phyloP scores from a whole-genome alignment of 2,113 vertebrate species.

The Cyprinodon brontotheroides region DNA sequence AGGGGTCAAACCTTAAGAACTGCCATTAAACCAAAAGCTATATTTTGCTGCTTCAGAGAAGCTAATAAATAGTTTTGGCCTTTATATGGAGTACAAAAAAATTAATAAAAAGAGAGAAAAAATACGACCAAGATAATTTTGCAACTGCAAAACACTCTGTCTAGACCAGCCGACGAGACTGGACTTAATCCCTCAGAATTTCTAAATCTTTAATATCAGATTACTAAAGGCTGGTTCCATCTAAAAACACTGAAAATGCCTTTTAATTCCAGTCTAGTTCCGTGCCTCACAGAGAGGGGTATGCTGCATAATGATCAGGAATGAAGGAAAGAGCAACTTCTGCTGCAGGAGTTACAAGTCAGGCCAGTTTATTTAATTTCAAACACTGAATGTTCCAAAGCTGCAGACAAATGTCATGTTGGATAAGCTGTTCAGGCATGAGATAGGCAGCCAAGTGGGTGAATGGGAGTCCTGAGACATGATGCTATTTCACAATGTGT shows the following conservation, averaged over 20 bases:
- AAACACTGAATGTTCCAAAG: slow-evolving; percentile 1
- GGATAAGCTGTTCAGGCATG: slow-evolving; percentile 33
- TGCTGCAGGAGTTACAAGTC: slow-evolving; percentile 33
- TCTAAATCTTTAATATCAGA: slow-evolving; percentile 68
- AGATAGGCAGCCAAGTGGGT: slow-evolving; percentile 17
- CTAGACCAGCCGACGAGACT: slow-evolving; percentile 73
- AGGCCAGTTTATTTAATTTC: slow-evolving; percentile 13
- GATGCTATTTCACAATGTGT: slow-evolving; percentile 38
- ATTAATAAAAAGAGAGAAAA: slow-evolving; percentile 9
- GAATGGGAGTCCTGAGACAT: slow-evolving; percentile 49
- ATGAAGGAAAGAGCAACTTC: slow-evolving; percentile 34
- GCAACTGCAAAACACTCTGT: slow-evolving; percentile 46
- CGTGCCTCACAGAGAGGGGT: too few species aligned
- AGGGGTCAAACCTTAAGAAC: background rate
- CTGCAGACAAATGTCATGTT: slow-evolving; percentile 11
- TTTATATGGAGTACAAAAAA: background rate
- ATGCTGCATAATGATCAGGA: slow-evolving; percentile 4
- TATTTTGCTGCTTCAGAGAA: slow-evolving; percentile 29
- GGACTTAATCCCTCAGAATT: slow-evolving; percentile 60
- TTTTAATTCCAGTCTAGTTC: slow-evolving; percentile 21
- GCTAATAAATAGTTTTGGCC: background rate
- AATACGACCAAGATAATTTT: slow-evolving; percentile 22
- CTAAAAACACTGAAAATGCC: slow-evolving; percentile 53
- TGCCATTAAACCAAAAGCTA: slow-evolving; percentile 6
- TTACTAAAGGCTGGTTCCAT: slow-evolving; percentile 59